A percentile compares a stretch with the other conserved stretches of the same genome.
These are phyloP conservation scores for Zenarchopterus dispar DNA, from an alignment of 2,797 vertebrate genomes.

Conservation along the genomic window DNA sequence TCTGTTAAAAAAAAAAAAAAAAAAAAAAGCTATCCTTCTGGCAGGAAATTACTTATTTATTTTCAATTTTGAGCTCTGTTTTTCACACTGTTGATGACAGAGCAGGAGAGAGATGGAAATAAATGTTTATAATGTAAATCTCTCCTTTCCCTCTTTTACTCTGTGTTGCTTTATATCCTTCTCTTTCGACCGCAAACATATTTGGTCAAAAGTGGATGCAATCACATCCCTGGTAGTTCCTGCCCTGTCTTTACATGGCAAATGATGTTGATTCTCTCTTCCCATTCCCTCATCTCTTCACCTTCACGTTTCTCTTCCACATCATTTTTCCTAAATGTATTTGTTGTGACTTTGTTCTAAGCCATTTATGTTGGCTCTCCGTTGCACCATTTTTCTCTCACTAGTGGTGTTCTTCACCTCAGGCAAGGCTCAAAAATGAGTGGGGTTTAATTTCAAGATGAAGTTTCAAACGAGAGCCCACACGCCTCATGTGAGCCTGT, in stretches of 20 bases:
- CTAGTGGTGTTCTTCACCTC: constrained; percentile 44
- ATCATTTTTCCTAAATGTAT: constrained; percentile 7
- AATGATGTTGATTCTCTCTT: neutral
- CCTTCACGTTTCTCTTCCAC: constrained; percentile 10
- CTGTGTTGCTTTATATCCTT: too few species aligned
- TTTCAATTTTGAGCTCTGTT: constrained; percentile 2
- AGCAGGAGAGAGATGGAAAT: constrained; percentile 7
- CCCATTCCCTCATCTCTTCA: constrained; percentile 1
- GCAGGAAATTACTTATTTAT: constrained; percentile 14
- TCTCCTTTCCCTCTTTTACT: too few species aligned
- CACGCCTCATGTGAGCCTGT: constrained; percentile 37
- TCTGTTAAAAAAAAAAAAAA: too few species aligned
- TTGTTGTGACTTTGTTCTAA: constrained; percentile 5
- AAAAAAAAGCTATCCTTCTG: constrained; percentile 9
- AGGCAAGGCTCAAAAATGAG: constrained; percentile 58
- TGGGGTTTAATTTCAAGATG: constrained; percentile 57
- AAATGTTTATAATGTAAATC: neutral
- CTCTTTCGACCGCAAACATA: constrained; percentile 2
- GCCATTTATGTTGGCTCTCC: constrained; percentile 10
- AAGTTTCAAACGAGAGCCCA: constrained; percentile 57
- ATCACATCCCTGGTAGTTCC: constrained; percentile 6
- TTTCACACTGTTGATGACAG: constrained; percentile 11
- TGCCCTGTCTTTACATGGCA: neutral
- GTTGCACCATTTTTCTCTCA: constrained; percentile 43
- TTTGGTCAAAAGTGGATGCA: constrained; percentile 10